Percentiles rank a stretch among this genome's conserved stretches.
Evolutionary conservation across 2,888 invertebrate species (phyloP).

Genomic region (Yponomeuta sedellus): DNA sequence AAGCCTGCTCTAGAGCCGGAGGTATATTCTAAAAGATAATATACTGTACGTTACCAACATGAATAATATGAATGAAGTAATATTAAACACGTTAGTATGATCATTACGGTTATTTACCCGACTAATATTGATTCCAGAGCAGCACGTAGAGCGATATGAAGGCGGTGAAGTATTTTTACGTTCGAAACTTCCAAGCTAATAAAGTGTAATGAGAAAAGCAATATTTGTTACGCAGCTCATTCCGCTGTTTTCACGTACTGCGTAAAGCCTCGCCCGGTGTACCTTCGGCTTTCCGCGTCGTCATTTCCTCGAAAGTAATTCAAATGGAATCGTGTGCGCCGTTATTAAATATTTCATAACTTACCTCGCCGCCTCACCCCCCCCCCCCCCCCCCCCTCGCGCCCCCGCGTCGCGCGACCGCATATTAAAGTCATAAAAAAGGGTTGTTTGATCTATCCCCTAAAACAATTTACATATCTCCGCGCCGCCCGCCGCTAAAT

Average conservation of each 20-base stretch:
- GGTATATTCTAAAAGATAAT: no score
- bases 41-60: no score
- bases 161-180: background rate
- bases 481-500: slow-evolving; percentile 73
- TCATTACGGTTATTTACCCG: background rate
- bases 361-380: slow-evolving; percentile 50
- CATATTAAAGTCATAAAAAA: slow-evolving; percentile 78
- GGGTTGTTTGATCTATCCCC: slow-evolving; percentile 78
- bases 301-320: slow-evolving; percentile 77
- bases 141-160: background rate
- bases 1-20: no score
- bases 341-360: slow-evolving; percentile 78
- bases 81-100: background rate
- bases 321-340: slow-evolving; percentile 76
- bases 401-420: slow-evolving; percentile 60
- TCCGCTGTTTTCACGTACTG: slow-evolving; percentile 35
- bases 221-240: slow-evolving; percentile 50
- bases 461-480: slow-evolving; percentile 78
- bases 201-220: slow-evolving; percentile 29
- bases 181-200: slow-evolving; percentile 13
- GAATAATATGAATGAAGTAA: no score
- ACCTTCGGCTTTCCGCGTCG: slow-evolving; percentile 59
- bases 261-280: slow-evolving; percentile 35
- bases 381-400: slow-evolving; percentile 34
- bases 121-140: background rate